Evolutionary conservation across 2,113 vertebrate species (phyloP).

Genomic region (Melanocharis versteri): DNA sequence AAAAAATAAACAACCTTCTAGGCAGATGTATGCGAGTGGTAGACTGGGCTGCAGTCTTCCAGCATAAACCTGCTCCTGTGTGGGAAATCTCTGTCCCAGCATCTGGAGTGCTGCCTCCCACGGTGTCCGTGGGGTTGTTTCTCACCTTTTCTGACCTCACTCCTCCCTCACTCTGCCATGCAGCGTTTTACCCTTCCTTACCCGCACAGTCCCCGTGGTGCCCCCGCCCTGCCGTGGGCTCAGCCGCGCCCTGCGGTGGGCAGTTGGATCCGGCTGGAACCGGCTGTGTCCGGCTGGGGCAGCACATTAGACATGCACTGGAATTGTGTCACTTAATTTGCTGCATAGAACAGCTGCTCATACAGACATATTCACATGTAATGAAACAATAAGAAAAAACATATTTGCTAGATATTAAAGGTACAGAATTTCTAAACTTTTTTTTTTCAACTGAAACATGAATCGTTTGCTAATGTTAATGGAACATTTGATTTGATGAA

Average conservation of each 20-base stretch:
- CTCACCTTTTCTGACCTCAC: neutral
- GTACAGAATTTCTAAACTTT: neutral
- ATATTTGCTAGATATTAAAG: neutral
- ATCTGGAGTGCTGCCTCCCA: rapidly evolving
- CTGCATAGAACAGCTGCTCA: neutral
- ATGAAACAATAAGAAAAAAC: neutral
- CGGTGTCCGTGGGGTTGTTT: rapidly evolving
- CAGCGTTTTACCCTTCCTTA: rapidly evolving
- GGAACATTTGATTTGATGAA: neutral
- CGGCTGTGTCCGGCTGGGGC: rapidly evolving
- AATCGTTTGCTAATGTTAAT: neutral
- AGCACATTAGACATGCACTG: rapidly evolving
- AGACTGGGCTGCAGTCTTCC: neutral
- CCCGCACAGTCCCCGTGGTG: rapidly evolving
- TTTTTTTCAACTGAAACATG: neutral
- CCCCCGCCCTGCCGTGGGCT: rapidly evolving
- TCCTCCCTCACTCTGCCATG: rapidly evolving
- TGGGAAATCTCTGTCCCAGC: neutral
- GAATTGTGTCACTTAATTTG: neutral
- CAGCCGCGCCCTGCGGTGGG: rapidly evolving
- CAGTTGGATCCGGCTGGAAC: rapidly evolving
- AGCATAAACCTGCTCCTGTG: neutral
- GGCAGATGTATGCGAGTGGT: too few relatives aligned
- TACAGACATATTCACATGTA: neutral
- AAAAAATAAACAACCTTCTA: neutral